These are phyloP conservation scores for Poeciliopsis paucimaculata DNA, from an alignment of 2,797 vertebrate genomes.

Conservation along the genomic window DNA sequence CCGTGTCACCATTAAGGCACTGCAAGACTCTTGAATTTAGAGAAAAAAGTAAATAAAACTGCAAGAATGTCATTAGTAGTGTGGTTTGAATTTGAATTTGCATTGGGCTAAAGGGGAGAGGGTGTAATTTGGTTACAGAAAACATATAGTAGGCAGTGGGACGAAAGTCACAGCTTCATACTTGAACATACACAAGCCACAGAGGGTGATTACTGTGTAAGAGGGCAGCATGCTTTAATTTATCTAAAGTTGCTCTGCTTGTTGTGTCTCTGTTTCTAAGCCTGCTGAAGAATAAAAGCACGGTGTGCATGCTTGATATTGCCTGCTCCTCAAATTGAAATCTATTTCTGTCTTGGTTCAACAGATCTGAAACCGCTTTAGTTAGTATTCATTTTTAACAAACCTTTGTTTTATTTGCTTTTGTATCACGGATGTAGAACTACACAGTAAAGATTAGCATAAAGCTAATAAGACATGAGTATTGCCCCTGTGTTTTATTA, in stretches of 20 bases:
- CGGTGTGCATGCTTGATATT: too few species aligned
- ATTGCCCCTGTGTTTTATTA: neutral
- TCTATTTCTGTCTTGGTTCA: neutral
- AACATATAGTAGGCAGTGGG: neutral
- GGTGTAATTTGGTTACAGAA: neutral
- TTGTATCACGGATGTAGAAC: neutral
- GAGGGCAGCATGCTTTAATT: neutral
- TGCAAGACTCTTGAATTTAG: neutral
- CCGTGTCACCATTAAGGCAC: neutral
- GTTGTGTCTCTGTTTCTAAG: neutral
- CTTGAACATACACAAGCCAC: neutral
- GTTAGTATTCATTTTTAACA: neutral
- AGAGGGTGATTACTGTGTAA: neutral
- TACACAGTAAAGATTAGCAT: neutral
- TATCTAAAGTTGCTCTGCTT: neutral
- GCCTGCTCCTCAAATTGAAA: neutral
- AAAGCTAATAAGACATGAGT: neutral
- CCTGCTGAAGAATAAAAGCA: neutral
- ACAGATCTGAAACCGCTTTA: neutral
- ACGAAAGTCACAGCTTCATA: neutral
- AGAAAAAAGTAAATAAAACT: neutral
- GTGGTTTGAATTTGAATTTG: neutral
- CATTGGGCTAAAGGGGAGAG: neutral
- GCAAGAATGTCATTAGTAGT: neutral
- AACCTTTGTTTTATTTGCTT: neutral